Percentiles rank a stretch among this genome's conserved stretches.
Evolutionary conservation across 1,140 invertebrate genomes (phyloP).

Genomic region (Tetragonula clypearis): DNA sequence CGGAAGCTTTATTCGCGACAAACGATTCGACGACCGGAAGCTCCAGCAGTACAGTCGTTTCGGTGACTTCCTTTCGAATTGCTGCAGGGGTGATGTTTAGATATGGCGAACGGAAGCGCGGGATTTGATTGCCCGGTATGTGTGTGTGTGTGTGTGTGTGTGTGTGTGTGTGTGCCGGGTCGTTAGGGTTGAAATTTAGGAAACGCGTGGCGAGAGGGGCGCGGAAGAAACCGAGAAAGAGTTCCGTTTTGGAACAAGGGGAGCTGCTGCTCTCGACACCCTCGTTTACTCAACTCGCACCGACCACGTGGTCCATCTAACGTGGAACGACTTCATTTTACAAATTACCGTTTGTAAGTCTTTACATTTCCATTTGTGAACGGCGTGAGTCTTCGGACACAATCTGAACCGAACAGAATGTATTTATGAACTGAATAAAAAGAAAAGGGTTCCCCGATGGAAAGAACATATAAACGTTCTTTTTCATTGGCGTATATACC

Average conservation of each 20-base stretch:
- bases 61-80: background rate
- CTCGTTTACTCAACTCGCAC: constrained; percentile 18
- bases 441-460: too few relatives aligned
- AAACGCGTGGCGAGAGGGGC: background rate
- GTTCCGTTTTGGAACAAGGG: background rate
- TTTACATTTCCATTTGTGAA: too few relatives aligned
- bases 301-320: constrained; percentile 14
- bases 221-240: background rate
- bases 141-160: background rate
- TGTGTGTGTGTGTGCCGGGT: background rate
- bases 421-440: too few relatives aligned
- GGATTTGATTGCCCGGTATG: constrained; percentile 13
- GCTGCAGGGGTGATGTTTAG: constrained; percentile 26
- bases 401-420: too few relatives aligned
- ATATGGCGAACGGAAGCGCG: background rate
- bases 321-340: constrained; percentile 22
- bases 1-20: constrained; percentile 4
- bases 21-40: constrained; percentile 8
- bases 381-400: too few relatives aligned
- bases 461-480: too few relatives aligned
- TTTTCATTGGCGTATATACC: too few relatives aligned
- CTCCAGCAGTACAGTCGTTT: background rate
- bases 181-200: constrained; percentile 30
- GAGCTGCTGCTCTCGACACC: background rate
- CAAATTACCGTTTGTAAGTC: background rate